Evolutionary conservation across 2,888 invertebrate genomes (phyloP).

Genomic region (Tetramorium bicarinatum): DNA sequence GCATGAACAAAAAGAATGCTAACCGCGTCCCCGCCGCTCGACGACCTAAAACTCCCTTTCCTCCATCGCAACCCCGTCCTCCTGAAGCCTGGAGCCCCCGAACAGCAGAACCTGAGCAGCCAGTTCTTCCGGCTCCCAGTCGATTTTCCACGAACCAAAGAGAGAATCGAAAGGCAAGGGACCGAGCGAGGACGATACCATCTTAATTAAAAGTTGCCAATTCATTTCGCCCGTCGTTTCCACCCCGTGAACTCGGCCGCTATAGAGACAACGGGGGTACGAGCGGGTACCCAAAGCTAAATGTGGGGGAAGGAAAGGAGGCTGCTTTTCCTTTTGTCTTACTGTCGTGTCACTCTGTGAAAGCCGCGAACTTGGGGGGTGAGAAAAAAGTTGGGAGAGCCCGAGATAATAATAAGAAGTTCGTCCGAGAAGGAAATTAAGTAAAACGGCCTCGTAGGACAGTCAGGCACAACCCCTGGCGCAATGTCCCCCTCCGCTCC

Average conservation of each 20-base stretch:
- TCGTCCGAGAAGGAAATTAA: conserved; percentile 82
- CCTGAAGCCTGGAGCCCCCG: conserved; percentile 56
- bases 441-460: conserved; percentile 73
- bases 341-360: conserved; percentile 63
- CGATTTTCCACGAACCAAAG: conserved; percentile 70
- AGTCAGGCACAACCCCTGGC: conserved; percentile 51
- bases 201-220: conserved; percentile 87
- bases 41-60: conserved; percentile 69
- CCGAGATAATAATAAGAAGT: conserved; percentile 82
- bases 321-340: conserved; percentile 81
- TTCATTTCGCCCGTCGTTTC: conserved; percentile 84
- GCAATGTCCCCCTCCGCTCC: background rate
- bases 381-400: conserved; percentile 74
- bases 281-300: conserved; percentile 43
- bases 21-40: conserved; percentile 80
- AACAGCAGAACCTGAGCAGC: conserved; percentile 54
- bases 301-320: conserved; percentile 19
- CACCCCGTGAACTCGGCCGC: conserved; percentile 75
- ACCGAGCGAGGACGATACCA: conserved; percentile 80
- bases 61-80: conserved; percentile 51
- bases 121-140: conserved; percentile 58
- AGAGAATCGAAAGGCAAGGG: conserved; percentile 62
- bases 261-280: conserved; percentile 46
- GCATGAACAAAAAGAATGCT: conserved; percentile 86
- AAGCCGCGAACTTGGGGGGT: conserved; percentile 33